Conservation (phyloP, 2,888 invertebrate genomes). For the Scaptomyza parva region DNA sequence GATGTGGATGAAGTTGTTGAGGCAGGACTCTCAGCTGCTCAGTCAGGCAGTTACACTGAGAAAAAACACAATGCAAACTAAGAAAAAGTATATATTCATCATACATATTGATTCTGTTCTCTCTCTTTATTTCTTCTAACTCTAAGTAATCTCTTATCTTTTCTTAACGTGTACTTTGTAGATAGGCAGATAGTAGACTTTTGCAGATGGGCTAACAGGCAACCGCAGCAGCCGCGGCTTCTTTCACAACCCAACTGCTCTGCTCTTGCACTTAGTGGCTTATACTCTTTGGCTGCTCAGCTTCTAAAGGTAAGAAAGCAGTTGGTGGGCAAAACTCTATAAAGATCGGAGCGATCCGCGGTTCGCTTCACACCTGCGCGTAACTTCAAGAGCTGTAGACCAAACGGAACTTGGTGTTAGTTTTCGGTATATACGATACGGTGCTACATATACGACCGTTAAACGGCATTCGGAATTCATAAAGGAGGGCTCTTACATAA, state of each 20-base stretch:
- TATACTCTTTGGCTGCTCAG: conserved; percentile 40
- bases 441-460: conserved; percentile 13
- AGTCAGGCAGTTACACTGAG: not conserved
- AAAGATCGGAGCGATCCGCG: conserved; percentile 81
- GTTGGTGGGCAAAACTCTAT: conserved; percentile 68
- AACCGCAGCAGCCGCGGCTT: conserved; percentile 35
- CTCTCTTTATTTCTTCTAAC: too few relatives aligned
- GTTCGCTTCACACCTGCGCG: conserved; percentile 83
- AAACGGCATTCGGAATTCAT: conserved; percentile 46
- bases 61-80: not conserved
- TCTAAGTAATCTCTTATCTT: not conserved
- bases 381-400: conserved; percentile 71
- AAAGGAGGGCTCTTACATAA: conserved; percentile 71
- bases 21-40: conserved; percentile 1
- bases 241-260: conserved; percentile 45
- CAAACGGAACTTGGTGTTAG: conserved; percentile 41
- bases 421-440: conserved; percentile 8
- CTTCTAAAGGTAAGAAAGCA: conserved; percentile 29
- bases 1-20: conserved; percentile 41
- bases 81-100: too few relatives aligned
- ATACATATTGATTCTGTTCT: too few relatives aligned
- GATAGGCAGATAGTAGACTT: not conserved
- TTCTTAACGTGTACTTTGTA: not conserved
- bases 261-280: conserved; percentile 32
- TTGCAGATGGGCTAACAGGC: conserved; percentile 8